A percentile compares a stretch with the other conserved stretches of the same genome.
Conservation (phyloP, 2,888 invertebrate genomes). For the Plebejus argus region DNA sequence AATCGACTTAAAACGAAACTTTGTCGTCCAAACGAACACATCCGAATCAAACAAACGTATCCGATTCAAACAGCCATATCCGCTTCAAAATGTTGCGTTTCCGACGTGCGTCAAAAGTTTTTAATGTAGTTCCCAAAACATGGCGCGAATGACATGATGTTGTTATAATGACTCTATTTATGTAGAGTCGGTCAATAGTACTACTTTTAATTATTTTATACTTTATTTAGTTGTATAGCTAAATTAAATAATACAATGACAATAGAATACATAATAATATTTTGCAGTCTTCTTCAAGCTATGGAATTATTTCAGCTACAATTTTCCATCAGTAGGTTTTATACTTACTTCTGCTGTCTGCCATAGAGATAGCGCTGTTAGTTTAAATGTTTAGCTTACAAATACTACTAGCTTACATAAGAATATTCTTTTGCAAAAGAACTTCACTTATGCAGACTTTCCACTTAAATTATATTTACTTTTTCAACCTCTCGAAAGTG, state of each 20-base stretch:
- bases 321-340: not conserved
- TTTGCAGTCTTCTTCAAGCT: not conserved
- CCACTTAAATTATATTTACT: slow-evolving; percentile 7
- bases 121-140: slow-evolving; percentile 1
- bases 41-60: not conserved
- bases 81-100: slow-evolving; percentile 6
- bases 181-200: not conserved
- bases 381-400: not conserved
- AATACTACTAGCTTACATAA: not conserved
- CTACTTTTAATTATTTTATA: not conserved
- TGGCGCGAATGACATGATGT: not conserved
- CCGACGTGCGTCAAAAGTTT: not conserved
- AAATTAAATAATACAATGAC: too few relatives aligned
- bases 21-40: not conserved
- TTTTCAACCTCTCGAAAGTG: slow-evolving; percentile 1
- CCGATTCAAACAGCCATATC: not conserved
- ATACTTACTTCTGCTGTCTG: not conserved
- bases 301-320: not conserved
- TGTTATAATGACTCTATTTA: not conserved
- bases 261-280: not conserved
- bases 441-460: slow-evolving; percentile 3
- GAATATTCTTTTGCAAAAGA: not conserved
- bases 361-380: not conserved
- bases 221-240: not conserved
- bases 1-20: slow-evolving; percentile 23